Conservation (phyloP, 2,888 invertebrate species). For the Fragum fragum region DNA sequence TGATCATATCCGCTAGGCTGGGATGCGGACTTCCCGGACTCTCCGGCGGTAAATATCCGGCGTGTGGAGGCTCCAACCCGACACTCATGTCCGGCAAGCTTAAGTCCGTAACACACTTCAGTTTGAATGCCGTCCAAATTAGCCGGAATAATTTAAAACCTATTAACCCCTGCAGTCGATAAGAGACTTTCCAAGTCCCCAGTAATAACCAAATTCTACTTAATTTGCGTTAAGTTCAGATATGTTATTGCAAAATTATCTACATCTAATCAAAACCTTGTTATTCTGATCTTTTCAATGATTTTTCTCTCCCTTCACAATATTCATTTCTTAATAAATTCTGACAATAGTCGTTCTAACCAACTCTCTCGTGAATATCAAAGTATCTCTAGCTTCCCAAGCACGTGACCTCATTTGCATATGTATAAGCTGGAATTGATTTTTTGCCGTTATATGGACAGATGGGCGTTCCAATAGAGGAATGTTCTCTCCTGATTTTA, state of each 20-base stretch:
- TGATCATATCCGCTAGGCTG: slow-evolving; percentile 81
- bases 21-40: slow-evolving; percentile 73
- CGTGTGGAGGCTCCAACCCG: slow-evolving; percentile 59
- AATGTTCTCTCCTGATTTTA: slow-evolving; percentile 60
- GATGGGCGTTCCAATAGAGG: slow-evolving; percentile 43
- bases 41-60: slow-evolving; percentile 57
- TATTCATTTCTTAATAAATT: slow-evolving; percentile 33
- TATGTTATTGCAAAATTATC: slow-evolving; percentile 19
- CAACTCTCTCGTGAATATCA: slow-evolving; percentile 19
- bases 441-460: slow-evolving; percentile 46
- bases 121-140: slow-evolving; percentile 4
- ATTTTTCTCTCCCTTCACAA: slow-evolving; percentile 18
- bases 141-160: slow-evolving; percentile 2
- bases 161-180: slow-evolving; percentile 1
- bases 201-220: not conserved
- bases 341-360: slow-evolving; percentile 28
- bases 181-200: slow-evolving; percentile 4
- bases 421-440: slow-evolving; percentile 56
- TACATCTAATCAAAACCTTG: slow-evolving; percentile 21
- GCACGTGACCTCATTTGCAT: slow-evolving; percentile 56
- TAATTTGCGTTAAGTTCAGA: slow-evolving; percentile 16
- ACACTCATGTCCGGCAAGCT: slow-evolving; percentile 44
- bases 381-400: not conserved
- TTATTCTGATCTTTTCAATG: slow-evolving; percentile 23
- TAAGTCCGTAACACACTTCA: slow-evolving; percentile 19